A percentile compares a stretch with the other conserved stretches of the same genome.
Conservation (phyloP, 2,797 vertebrate genomes). For the Phalloptychus januarius region DNA sequence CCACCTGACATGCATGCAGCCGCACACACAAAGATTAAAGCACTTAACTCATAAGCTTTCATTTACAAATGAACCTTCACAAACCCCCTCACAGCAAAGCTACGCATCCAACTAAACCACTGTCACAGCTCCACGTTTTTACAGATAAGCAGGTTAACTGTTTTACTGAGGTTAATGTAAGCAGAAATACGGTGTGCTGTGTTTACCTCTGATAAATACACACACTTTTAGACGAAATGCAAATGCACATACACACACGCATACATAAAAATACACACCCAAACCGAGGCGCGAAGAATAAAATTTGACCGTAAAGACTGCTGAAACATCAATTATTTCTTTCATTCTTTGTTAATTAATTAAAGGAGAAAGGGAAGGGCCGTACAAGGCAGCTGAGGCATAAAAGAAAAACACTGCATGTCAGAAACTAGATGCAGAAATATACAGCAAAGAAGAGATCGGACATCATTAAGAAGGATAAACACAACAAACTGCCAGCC, state of each 20-base stretch:
- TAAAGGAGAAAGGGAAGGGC: constrained; percentile 39
- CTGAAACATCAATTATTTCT: constrained; percentile 32
- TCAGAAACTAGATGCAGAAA: constrained; percentile 13
- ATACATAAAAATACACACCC: constrained; percentile 6
- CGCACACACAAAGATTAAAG: constrained; percentile 21
- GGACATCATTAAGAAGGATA: constrained; percentile 27
- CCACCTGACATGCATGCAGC: constrained; percentile 16
- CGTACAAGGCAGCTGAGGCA: constrained; percentile 9
- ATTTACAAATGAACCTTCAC: constrained; percentile 33
- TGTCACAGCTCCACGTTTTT: constrained; percentile 5
- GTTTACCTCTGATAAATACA: constrained; percentile 21
- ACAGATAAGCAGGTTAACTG: constrained; percentile 13
- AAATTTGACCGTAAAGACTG: constrained; percentile 40
- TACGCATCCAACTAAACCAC: constrained; percentile 1
- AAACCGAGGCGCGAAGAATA: constrained; percentile 16
- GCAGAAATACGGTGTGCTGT: constrained; percentile 6
- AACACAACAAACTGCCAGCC: constrained; percentile 22
- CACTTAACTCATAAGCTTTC: constrained; percentile 32
- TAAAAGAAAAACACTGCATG: not conserved
- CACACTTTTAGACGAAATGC: constrained; percentile 3
- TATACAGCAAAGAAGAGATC: constrained; percentile 11
- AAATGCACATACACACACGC: constrained; percentile 19
- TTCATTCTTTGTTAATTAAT: constrained; percentile 52
- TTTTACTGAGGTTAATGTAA: constrained; percentile 17
- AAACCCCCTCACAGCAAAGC: constrained; percentile 6